These are phyloP conservation scores for Characodon lateralis DNA, from an alignment of 2,797 vertebrate genomes.

Conservation along the genomic window DNA sequence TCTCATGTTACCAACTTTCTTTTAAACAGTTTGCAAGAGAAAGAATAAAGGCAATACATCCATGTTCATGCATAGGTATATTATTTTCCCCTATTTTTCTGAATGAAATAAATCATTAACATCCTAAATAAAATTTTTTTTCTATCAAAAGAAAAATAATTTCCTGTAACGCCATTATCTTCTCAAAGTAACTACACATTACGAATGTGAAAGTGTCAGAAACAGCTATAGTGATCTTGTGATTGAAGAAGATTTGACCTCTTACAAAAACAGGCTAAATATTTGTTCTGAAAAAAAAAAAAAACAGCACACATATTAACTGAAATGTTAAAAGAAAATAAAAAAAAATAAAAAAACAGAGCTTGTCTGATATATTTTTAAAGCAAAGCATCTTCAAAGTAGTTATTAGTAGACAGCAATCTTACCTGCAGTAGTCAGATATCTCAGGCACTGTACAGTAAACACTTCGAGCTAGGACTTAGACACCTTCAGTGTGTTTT, in stretches of 20 bases:
- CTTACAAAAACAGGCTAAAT: not conserved
- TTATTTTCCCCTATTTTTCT: conserved; percentile 11
- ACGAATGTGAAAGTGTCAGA: not conserved
- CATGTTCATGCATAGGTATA: conserved; percentile 42
- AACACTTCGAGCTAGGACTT: not conserved
- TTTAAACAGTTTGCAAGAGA: conserved; percentile 22
- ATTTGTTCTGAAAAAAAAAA: no score
- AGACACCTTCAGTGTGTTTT: not conserved
- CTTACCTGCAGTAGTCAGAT: not conserved
- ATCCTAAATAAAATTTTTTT: conserved; percentile 15
- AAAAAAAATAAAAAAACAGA: no score
- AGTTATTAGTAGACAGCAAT: no score
- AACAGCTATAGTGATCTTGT: not conserved
- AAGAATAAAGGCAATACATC: conserved; percentile 28
- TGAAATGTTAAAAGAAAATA: not conserved
- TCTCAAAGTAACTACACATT: not conserved
- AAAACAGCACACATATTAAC: not conserved
- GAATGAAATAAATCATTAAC: conserved; percentile 19
- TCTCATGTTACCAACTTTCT: conserved; percentile 36
- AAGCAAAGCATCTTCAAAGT: no score
- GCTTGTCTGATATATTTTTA: no score
- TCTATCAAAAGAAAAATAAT: not conserved
- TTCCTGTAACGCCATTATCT: not conserved
- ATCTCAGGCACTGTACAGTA: not conserved
- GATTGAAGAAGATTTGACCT: not conserved